phyloP scores from a whole-genome alignment of 2,888 invertebrate genomes.

The Carabus problematicus region DNA sequence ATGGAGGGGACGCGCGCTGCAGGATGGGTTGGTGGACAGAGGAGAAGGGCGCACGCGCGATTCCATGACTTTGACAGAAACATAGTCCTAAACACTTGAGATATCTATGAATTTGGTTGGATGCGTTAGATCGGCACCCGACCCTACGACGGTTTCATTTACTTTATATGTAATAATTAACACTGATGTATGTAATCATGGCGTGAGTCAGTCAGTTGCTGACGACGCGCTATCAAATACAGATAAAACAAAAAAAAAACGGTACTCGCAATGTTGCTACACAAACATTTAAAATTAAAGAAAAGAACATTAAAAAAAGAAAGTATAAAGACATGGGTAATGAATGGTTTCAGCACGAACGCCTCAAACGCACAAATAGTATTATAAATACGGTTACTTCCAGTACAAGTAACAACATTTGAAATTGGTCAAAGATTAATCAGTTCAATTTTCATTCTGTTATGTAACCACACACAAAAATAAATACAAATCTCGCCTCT shows the following conservation, averaged over 20 bases:
- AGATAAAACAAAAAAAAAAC: slow-evolving; percentile 25
- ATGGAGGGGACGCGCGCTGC: too few species aligned
- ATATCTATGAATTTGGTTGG: slow-evolving; percentile 26
- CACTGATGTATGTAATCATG: slow-evolving; percentile 19
- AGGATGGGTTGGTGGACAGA: too few species aligned
- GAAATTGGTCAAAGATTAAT: slow-evolving; percentile 30
- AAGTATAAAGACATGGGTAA: background rate
- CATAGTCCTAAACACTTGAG: slow-evolving; percentile 29
- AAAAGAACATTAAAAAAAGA: slow-evolving; percentile 16
- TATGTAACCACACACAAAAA: slow-evolving; percentile 31
- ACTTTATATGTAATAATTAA: slow-evolving; percentile 12
- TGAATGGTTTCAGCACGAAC: slow-evolving; percentile 29
- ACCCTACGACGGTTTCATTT: slow-evolving; percentile 32
- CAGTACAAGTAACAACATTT: slow-evolving; percentile 16
- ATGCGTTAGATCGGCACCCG: slow-evolving; percentile 12
- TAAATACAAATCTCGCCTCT: slow-evolving; percentile 31
- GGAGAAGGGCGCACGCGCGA: background rate
- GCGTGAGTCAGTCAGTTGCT: slow-evolving; percentile 9
- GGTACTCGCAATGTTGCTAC: slow-evolving; percentile 11
- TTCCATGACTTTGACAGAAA: slow-evolving; percentile 1
- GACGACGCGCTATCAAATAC: slow-evolving; percentile 18
- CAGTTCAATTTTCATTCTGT: slow-evolving; percentile 30
- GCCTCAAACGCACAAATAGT: slow-evolving; percentile 33
- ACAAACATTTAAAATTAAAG: slow-evolving; percentile 5
- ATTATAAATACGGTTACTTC: slow-evolving; percentile 16